phyloP scores from a whole-genome alignment of 2,888 invertebrate genomes.

The Sycophila texana region DNA sequence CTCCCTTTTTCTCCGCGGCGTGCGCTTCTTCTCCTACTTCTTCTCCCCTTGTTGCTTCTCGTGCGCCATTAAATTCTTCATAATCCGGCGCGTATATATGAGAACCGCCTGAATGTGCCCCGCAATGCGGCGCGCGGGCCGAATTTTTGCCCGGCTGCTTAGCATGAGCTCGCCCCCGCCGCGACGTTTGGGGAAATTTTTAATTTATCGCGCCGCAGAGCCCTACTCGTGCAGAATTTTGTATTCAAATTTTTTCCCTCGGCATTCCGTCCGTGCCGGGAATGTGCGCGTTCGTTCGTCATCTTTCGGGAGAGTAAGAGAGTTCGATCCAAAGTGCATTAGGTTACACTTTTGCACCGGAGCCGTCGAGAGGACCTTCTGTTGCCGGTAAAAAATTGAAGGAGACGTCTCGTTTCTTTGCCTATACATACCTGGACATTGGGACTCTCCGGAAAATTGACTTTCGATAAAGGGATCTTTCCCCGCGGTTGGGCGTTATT shows the following conservation, averaged over 20 bases:
- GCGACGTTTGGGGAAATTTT: conserved; percentile 32
- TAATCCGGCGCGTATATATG: conserved; percentile 8
- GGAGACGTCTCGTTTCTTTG: too few species aligned
- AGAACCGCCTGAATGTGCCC: conserved; percentile 1
- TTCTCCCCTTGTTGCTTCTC: background rate
- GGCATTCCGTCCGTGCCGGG: too few species aligned
- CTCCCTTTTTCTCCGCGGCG: background rate
- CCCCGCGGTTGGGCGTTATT: conserved; percentile 24
- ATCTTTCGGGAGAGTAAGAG: too few species aligned
- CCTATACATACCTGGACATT: background rate
- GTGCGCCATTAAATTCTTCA: conserved; percentile 27
- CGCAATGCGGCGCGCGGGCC: conserved; percentile 1
- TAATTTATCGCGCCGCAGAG: conserved; percentile 30
- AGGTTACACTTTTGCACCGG: too few species aligned
- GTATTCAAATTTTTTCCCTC: background rate
- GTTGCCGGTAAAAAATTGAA: too few species aligned
- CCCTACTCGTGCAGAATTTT: background rate
- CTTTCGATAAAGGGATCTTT: conserved; percentile 47
- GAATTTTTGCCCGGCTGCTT: conserved; percentile 30
- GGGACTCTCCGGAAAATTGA: conserved; percentile 46
- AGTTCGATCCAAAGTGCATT: too few species aligned
- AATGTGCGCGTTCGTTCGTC: too few species aligned
- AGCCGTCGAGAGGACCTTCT: too few species aligned
- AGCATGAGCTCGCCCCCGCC: conserved; percentile 21
- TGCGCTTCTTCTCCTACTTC: background rate